phyloP scores from a whole-genome alignment of 2,888 invertebrate genomes.

The Sinotaia quadrata region DNA sequence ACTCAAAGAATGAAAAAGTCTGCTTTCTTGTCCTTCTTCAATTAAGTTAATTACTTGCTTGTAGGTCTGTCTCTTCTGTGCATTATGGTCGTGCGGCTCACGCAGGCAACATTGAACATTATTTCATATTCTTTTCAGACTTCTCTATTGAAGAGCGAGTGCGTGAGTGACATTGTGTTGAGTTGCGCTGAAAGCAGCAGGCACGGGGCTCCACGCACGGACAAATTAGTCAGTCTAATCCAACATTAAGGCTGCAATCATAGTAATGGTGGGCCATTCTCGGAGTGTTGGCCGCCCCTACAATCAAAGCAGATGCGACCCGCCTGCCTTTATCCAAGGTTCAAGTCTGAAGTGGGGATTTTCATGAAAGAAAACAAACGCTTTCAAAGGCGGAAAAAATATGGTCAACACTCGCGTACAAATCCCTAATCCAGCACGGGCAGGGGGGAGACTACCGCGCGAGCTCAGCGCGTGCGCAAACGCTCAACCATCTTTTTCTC shows the following conservation, averaged over 20 bases:
- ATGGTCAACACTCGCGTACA: slow-evolving; percentile 24
- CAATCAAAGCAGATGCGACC: slow-evolving; percentile 21
- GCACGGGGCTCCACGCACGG: slow-evolving; percentile 15
- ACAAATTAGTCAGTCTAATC: slow-evolving; percentile 27
- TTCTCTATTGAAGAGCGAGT: background rate
- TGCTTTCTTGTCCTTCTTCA: slow-evolving; percentile 18
- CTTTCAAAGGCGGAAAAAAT: slow-evolving; percentile 24
- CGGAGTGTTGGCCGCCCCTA: background rate
- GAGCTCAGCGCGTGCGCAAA: slow-evolving; percentile 14
- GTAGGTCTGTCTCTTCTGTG: slow-evolving; percentile 16
- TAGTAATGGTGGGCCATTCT: slow-evolving; percentile 15
- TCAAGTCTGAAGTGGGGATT: slow-evolving; percentile 1
- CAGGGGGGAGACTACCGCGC: background rate
- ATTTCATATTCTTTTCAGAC: slow-evolving; percentile 27
- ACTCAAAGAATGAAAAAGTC: background rate
- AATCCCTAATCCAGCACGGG: slow-evolving; percentile 22
- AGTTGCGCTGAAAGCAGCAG: slow-evolving; percentile 18
- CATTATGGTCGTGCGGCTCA: slow-evolving; percentile 6
- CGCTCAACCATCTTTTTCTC: background rate
- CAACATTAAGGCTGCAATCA: slow-evolving; percentile 28
- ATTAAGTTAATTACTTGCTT: slow-evolving; percentile 30
- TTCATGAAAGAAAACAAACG: slow-evolving; percentile 21
- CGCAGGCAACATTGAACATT: slow-evolving; percentile 24
- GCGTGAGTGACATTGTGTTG: slow-evolving; percentile 28
- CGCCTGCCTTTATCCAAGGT: background rate